Conservation (phyloP, 2,113 vertebrate genomes). For the Xerus inauris region DNA sequence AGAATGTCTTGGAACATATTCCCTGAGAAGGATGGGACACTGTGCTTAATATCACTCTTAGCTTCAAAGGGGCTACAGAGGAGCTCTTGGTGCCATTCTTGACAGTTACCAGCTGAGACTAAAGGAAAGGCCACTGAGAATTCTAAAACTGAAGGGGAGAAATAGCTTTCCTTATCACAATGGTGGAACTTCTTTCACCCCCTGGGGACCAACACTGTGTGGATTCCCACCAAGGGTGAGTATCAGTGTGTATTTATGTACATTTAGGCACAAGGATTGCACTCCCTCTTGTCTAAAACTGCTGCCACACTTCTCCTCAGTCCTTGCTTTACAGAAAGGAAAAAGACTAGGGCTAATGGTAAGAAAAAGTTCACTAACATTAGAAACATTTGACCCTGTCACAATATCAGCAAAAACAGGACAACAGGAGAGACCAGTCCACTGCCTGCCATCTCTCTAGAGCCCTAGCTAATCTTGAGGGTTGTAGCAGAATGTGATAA, state of each 20-base stretch:
- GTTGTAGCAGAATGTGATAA: constrained; percentile 62
- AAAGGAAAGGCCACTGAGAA: neutral
- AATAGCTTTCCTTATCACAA: accelerated
- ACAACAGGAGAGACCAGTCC: neutral
- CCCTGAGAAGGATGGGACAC: neutral
- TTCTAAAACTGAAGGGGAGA: accelerated
- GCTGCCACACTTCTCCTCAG: neutral
- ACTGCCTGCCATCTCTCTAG: constrained; percentile 43
- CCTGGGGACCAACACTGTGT: neutral
- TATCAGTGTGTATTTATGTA: too few species aligned
- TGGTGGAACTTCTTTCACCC: neutral
- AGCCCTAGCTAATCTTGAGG: constrained; percentile 13
- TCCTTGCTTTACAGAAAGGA: neutral
- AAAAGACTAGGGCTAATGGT: neutral
- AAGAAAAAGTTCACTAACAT: neutral
- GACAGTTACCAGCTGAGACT: neutral
- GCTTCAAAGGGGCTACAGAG: neutral
- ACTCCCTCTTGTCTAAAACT: neutral
- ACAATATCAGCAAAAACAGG: neutral
- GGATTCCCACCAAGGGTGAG: neutral
- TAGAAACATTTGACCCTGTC: neutral
- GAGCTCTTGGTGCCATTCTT: neutral
- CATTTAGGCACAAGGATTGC: too few species aligned
- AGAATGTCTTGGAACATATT: neutral
- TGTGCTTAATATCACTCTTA: neutral